Evolutionary conservation across 2,888 invertebrate genomes (phyloP), one percentile per base, ranked within the genome.

Genomic region (Brachylomia viminalis): DNA sequence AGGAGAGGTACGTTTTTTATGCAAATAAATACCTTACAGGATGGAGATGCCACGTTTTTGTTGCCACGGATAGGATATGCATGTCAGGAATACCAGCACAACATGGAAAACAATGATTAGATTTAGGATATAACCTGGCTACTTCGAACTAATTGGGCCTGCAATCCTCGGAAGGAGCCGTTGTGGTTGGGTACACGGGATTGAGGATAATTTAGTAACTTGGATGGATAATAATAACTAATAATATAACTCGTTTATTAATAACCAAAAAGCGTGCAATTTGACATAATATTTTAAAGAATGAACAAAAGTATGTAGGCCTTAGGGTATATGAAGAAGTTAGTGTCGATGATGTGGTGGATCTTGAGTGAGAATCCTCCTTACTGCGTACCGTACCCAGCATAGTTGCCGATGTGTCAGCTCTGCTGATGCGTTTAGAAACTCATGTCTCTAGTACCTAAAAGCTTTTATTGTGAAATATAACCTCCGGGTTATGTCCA

Each of bases 51-150:
- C 33, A n/a, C 17, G 33, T 20, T 64, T 52, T 64, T 11, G 23
- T 30, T 30, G 17, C 17, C 30, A 45, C 30, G 42, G 42, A 54
- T 30, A 23, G 30, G 42, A 11, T 27, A 30, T 30, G 6, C 67
- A 30, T 72, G 72, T 45, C 72, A 72, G 23, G 7, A 67, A 5
- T 10, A 72, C 72, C 30, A 72, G 67, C 30, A 56, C 15, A 10
- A 45, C 72, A 72, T 67, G n/a, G 56, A 17, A 30, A 17, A 6
- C n/a, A 10, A 54, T 33, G 54, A 72, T 64, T 42, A 49, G 23
- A 45, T 45, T 30, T 45, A 54, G 17, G 42, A 54, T n/a, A 54
- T 15, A 54, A 54, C 54, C n/a, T 54, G 13, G 15, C n/a, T 30
- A 54, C 27, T 33, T 20, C 27, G 30, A 7, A 42, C 42, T 42